Evolutionary conservation across 2,888 invertebrate genomes (phyloP), one percentile per base, ranked within the genome.

Genomic region (Noctua pronuba): DNA sequence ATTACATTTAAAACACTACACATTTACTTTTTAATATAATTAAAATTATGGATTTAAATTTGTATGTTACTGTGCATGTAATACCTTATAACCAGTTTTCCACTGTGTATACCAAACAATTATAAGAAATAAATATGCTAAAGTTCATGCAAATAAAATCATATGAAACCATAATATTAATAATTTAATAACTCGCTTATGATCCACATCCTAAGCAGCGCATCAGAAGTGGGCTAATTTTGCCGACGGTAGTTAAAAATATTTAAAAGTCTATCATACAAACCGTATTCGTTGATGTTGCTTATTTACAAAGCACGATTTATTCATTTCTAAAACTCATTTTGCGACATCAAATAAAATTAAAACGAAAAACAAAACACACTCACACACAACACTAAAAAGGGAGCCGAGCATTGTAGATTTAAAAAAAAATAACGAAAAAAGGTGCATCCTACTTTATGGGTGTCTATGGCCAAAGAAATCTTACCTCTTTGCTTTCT

Each of bases 401-500:
- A 88, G 89, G 88, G 89, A 88, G 86, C 82, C 89, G 89, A 87
- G 82, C 82, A 86, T 67, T 80, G 75, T 49, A 58, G 64, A 58
- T 31, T 21, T 49, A 62, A 73, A 60, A 44, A 24, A 69, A 79
- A 41, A 38, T 5, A 28, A 74, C 35, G 7, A 55, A 62, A 70
- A 78, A 71, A 66, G 62, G 87, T 86, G 88, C 86, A 75, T 67
- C 74, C 76, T 73, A 73, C 44, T 62, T 44, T 86, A 73, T 64
- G 73, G 60, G 69, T 80, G 66, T 73, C 55, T 72, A 75, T 70
- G 76, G 41, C 68, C 76, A 80, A 74, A 70, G 55, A 38, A 65
- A 64, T 67, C 95, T 93, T 91, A 96, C 96, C 95, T 94, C 96
- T 94, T 66, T 94, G 94, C 85, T 96, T 96, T 82, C 96, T 94